Percentiles rank a stretch among this genome's conserved stretches.
Conservation (phyloP, 2,888 invertebrate species). For the Odontomyia ornata region DNA sequence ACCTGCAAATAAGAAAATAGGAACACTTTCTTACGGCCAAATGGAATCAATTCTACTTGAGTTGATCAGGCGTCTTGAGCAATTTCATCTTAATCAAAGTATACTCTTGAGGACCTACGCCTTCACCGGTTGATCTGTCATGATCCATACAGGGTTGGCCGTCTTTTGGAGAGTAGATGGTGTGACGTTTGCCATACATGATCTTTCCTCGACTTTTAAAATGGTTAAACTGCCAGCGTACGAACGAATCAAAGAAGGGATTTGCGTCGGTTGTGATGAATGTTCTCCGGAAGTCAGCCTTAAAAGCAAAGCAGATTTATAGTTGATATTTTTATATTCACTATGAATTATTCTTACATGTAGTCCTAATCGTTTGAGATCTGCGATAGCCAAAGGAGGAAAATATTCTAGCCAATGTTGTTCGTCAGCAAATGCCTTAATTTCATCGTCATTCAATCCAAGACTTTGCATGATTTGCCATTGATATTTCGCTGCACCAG, state of each 20-base stretch:
- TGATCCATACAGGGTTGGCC: conserved; percentile 99
- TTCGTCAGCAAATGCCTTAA: conserved; percentile 89
- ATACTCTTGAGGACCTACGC: conserved; percentile 98
- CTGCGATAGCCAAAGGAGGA: conserved; percentile 87
- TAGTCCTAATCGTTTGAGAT: conserved; percentile 88
- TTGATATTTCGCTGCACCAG: conserved; percentile 89
- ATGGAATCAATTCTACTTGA: conserved; percentile 67
- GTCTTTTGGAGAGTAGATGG: conserved; percentile 95
- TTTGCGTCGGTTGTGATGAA: conserved; percentile 99
- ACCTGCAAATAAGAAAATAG: conserved; percentile 50
- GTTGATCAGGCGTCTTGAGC: conserved; percentile 66
- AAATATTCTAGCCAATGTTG: conserved; percentile 97
- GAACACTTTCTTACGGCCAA: not conserved
- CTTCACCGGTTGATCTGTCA: conserved; percentile 94
- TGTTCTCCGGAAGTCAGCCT: conserved; percentile 98
- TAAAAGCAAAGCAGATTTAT: conserved; percentile 47
- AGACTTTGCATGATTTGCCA: conserved; percentile 99
- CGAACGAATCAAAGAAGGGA: conserved; percentile 97
- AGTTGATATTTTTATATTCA: not conserved
- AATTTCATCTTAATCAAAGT: conserved; percentile 94
- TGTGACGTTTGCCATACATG: conserved; percentile 96
- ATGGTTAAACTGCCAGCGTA: conserved; percentile 94
- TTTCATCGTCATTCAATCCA: conserved; percentile 90
- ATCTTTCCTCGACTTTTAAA: conserved; percentile 88
- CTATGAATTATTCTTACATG: conserved; percentile 70